phyloP scores from a whole-genome alignment of 2,888 invertebrate genomes.

The Lissonota sp. region DNA sequence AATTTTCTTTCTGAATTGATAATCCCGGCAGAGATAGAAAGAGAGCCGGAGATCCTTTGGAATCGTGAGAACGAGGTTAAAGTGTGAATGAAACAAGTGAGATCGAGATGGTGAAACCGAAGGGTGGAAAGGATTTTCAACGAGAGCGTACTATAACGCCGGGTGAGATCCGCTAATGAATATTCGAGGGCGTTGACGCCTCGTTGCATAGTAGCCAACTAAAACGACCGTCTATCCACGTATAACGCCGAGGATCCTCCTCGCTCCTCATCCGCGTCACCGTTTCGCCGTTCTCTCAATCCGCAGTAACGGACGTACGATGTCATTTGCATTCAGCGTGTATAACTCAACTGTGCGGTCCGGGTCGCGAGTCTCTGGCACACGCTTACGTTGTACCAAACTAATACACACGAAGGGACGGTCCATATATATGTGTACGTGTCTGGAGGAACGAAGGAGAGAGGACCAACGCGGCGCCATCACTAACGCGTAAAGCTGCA shows the following conservation, averaged over 20 bases:
- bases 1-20: too few species aligned
- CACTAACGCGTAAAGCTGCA: conserved; percentile 5
- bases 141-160: conserved; percentile 19
- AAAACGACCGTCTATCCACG: conserved; percentile 54
- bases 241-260: conserved; percentile 7
- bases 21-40: too few species aligned
- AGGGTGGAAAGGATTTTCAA: conserved; percentile 19
- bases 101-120: conserved; percentile 1
- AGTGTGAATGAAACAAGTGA: background rate
- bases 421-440: background rate
- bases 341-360: conserved; percentile 60
- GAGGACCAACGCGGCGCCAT: conserved; percentile 18
- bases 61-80: too few species aligned
- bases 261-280: conserved; percentile 20
- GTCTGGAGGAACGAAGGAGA: background rate
- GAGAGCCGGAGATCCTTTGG: too few species aligned
- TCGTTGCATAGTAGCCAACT: conserved; percentile 50
- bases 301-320: conserved; percentile 54
- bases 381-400: conserved; percentile 22
- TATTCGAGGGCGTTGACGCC: conserved; percentile 63
- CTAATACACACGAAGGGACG: background rate
- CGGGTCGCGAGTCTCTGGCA: conserved; percentile 44
- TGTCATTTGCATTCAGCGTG: conserved; percentile 64
- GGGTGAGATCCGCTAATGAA: conserved; percentile 59
- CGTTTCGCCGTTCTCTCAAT: conserved; percentile 9